phyloP scores from a whole-genome alignment of 2,888 invertebrate species.

The Hartigia nigra region DNA sequence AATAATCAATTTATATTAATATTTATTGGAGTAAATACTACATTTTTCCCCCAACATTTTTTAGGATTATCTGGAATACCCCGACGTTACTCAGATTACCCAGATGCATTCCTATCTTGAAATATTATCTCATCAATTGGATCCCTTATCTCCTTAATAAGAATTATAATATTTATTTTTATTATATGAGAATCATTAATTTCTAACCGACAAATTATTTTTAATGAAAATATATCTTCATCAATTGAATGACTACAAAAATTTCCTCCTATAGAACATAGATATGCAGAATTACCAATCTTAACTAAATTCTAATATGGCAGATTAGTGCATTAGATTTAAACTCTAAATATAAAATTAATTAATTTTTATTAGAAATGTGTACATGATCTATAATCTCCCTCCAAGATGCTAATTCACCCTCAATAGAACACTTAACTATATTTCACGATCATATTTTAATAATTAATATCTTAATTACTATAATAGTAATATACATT shows the following conservation, averaged over 20 bases:
- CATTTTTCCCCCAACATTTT: slow-evolving; percentile 86
- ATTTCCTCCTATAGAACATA: slow-evolving; percentile 72
- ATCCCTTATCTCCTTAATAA: slow-evolving; percentile 73
- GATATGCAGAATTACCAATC: slow-evolving; percentile 71
- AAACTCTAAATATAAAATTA: slow-evolving; percentile 66
- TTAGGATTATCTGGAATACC: slow-evolving; percentile 78
- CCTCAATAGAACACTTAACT: slow-evolving; percentile 75
- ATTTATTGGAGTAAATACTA: slow-evolving; percentile 83
- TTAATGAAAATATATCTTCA: slow-evolving; percentile 67
- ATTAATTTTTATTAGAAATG: slow-evolving; percentile 72
- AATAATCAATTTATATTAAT: slow-evolving; percentile 79
- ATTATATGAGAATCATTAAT: slow-evolving; percentile 74
- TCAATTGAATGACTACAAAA: slow-evolving; percentile 76
- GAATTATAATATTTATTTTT: slow-evolving; percentile 71
- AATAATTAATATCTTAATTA: slow-evolving; percentile 74
- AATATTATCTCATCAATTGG: slow-evolving; percentile 77
- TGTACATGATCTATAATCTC: slow-evolving; percentile 20
- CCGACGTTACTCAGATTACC: slow-evolving; percentile 81
- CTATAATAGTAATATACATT: slow-evolving; percentile 71
- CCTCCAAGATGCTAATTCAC: slow-evolving; percentile 72
- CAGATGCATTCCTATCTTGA: slow-evolving; percentile 75
- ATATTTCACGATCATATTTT: slow-evolving; percentile 74
- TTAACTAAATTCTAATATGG: slow-evolving; percentile 41
- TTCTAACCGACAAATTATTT: slow-evolving; percentile 68
- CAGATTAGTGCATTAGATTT: slow-evolving; percentile 3